Base-by-base conservation (phyloP, 2,113 vertebrate genomes). In the Pholis gunnellus region DNA sequence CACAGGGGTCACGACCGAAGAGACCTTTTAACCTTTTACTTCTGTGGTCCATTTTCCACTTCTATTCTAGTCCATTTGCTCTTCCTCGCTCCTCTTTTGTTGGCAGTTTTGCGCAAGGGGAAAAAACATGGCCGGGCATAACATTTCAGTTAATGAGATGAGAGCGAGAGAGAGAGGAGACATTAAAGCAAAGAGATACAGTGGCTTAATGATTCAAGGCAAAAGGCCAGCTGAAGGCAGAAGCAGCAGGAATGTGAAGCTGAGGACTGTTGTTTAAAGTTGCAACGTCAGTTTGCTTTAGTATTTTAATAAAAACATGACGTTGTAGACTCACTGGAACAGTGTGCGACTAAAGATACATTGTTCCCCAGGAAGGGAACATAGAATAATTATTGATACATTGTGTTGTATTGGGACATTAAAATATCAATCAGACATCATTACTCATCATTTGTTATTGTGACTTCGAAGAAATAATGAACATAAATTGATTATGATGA, bases 1-100 rank as follows among this genome's bases (percentile, higher is more conserved):
- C 84, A 48, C 29, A 78, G 40, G 72, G 92, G 88, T 91, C 90
- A 7, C 25, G 78, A 88, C 89, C 78, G 1, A 17, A 1, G 25
- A 11, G 78, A 90, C 87, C 88, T 89, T 79, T 81, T 72, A 44
- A 88, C 90, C 87, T 91, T 85, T 85, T 75, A 57, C 59, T 52
- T 78, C 81, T 86, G 72, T 72, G 40, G 52, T 59, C 72, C 38
- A 85, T 88, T 89, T 82, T 92, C 65, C 76, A 75, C 48, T 82
- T 88, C 89, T 42, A 82, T 71, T 81, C 25, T 54, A 29, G 85
- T 66, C 77, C 77, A 86, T 91, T 91, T 88, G 84, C 60, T 68
- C 72, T 31, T 56, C 40, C 69, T 74, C 71, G 68, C 46, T 67
- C 63, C 2, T 70, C 54, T 77, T 84, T 89, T 86, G 78, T 88